Evolutionary conservation across 2,888 invertebrate species (phyloP).

Genomic region (Lissocephala sabroskyi): DNA sequence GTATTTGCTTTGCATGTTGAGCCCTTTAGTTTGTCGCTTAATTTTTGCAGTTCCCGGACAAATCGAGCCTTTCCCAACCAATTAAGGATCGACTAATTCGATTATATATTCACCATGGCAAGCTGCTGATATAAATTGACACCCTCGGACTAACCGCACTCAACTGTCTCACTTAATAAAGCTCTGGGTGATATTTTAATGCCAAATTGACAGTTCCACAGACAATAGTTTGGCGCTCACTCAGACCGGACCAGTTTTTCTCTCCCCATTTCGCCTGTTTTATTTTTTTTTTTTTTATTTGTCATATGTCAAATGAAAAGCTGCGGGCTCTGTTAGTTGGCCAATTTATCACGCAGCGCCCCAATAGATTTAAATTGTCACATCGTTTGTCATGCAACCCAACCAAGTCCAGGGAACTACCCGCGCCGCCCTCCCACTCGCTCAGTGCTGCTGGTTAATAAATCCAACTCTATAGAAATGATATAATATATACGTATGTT

Average conservation of each 20-base stretch:
- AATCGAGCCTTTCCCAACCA: too few species aligned
- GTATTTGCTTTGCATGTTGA: too few species aligned
- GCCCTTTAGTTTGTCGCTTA: too few species aligned
- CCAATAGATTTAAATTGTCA: constrained; percentile 66
- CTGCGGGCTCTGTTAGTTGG: constrained; percentile 23
- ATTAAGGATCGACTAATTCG: too few species aligned
- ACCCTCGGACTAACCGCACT: neutral
- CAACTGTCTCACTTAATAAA: constrained; percentile 26
- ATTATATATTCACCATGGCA: too few species aligned
- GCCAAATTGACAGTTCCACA: constrained; percentile 33
- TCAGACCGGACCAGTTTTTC: neutral
- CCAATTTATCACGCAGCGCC: constrained; percentile 52
- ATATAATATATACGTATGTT: too few species aligned
- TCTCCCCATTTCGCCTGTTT: constrained; percentile 22
- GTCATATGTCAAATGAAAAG: constrained; percentile 28
- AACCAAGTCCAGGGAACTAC: too few species aligned
- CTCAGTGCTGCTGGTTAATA: too few species aligned
- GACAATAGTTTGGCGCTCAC: neutral
- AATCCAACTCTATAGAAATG: too few species aligned
- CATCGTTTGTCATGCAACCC: constrained; percentile 51
- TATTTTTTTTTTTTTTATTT: constrained; percentile 26
- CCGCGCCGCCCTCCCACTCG: too few species aligned
- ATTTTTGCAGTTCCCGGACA: too few species aligned
- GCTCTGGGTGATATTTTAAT: constrained; percentile 39
- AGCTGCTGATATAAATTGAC: too few species aligned